Evolutionary conservation across 2,888 invertebrate species (phyloP).

Genomic region (Rhamphomyia laevipes): DNA sequence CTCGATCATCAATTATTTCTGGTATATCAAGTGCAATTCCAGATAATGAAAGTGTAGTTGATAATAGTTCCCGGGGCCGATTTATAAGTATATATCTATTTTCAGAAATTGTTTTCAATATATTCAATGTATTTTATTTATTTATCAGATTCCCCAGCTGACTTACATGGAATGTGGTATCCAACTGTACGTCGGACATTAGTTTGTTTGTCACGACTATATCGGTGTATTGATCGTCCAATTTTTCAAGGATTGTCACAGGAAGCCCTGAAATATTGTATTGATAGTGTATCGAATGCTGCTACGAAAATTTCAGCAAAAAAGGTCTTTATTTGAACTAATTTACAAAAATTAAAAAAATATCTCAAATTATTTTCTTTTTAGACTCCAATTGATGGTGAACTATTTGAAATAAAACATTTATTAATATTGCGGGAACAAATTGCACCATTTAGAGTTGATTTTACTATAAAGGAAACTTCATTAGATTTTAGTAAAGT

Average conservation of each 20-base stretch:
- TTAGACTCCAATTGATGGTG: slow-evolving; percentile 75
- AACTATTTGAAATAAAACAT: slow-evolving; percentile 97
- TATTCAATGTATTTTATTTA: background rate
- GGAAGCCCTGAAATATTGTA: slow-evolving; percentile 86
- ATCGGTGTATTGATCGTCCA: slow-evolving; percentile 80
- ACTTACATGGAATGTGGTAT: slow-evolving; percentile 99
- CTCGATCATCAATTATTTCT: slow-evolving; percentile 56
- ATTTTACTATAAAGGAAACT: slow-evolving; percentile 86
- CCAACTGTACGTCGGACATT: slow-evolving; percentile 91
- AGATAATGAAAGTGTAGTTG: slow-evolving; percentile 56
- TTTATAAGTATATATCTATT: slow-evolving; percentile 25
- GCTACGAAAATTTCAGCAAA: slow-evolving; percentile 62
- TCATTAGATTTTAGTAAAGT: slow-evolving; percentile 88
- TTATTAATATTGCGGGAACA: slow-evolving; percentile 92
- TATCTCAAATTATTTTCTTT: slow-evolving; percentile 19
- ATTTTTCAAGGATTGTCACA: slow-evolving; percentile 96
- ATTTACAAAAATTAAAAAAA: background rate
- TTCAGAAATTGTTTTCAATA: background rate
- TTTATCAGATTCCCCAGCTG: slow-evolving; percentile 69
- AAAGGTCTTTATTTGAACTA: slow-evolving; percentile 40
- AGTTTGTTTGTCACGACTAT: slow-evolving; percentile 82
- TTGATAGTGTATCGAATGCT: slow-evolving; percentile 77
- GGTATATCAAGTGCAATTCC: slow-evolving; percentile 54
- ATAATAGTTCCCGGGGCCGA: slow-evolving; percentile 26
- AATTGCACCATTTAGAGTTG: slow-evolving; percentile 95